phyloP scores from a whole-genome alignment of 1,140 invertebrate genomes.

The Theocolax elegans region DNA sequence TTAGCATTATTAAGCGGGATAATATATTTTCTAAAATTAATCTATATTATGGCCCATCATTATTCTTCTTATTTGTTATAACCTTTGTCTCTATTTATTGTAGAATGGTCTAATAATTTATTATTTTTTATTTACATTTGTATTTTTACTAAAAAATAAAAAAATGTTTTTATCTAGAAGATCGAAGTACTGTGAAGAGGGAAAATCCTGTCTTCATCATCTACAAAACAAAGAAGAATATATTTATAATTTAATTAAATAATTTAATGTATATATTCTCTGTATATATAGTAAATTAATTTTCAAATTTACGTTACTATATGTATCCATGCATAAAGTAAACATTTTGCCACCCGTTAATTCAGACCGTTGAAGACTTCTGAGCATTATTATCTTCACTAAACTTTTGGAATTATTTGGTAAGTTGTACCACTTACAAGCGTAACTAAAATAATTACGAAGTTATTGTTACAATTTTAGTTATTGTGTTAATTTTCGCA shows the following conservation, averaged over 20 bases:
- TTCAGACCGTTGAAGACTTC: not conserved
- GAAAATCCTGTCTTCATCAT: conserved; percentile 8
- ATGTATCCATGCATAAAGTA: conserved; percentile 13
- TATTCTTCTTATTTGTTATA: no score
- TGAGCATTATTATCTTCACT: conserved; percentile 9
- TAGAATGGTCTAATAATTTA: no score
- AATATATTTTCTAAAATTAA: no score
- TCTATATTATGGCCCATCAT: no score
- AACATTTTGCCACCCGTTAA: conserved; percentile 26
- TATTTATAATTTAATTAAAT: not conserved
- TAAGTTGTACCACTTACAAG: conserved; percentile 20
- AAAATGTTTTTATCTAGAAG: no score
- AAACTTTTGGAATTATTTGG: conserved; percentile 12
- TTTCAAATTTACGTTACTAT: conserved; percentile 7
- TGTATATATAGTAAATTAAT: no score
- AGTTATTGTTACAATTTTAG: no score
- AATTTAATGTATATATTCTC: not conserved
- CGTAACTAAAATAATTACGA: conserved; percentile 8
- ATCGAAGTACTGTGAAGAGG: not conserved
- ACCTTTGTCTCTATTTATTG: no score
- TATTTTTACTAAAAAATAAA: no score
- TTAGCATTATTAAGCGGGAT: no score
- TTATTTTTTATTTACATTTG: no score
- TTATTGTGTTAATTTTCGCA: no score
- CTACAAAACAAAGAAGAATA: not conserved